Base-by-base conservation (phyloP, 2,888 invertebrate species). In the Julus scanicus region DNA sequence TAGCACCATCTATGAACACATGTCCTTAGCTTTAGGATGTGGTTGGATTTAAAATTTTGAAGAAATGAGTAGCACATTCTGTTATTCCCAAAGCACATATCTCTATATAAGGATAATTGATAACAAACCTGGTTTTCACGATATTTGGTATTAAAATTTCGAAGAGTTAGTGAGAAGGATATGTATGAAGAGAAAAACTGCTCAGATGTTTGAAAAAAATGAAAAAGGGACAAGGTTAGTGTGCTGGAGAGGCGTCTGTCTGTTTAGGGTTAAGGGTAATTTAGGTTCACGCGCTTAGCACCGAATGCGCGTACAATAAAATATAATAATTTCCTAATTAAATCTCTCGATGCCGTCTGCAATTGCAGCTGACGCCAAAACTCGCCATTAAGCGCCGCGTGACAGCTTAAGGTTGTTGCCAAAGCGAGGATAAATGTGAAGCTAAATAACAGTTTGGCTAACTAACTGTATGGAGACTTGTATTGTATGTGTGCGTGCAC, bases 201-300 rank as follows among this genome's bases (percentile, higher is more conserved):
- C 17, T 13, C 53, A 71, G 9, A 71, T 20, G 71, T 71, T 71
- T 29, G 29, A 29, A 20, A 20, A 71, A 71, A 71, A 71, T n/a
- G 9, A 71, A 71, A 71, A 71, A 71, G 71, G 71, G 71, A 71
- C 71, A 71, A 71, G 71, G 71, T 71, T 71, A 20, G 71, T 71
- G 29, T 20, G 71, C 6, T 9, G 20, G 71, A 71, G 71, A 29
- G 71, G 71, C 71, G 71, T 71, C 71, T 71, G 71, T 71, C 71
- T 71, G 71, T 71, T 63, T 71, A 71, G 71, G 71, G 71, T 71
- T 71, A 71, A 71, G 71, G 71, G 71, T 71, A 71, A 71, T 71
- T 71, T 20, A n/a, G 71, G 71, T 71, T 71, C 71, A 71, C 71
- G 53, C 53, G 53, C 53, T 53, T 53, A 53, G 53, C 53, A 53